Evolutionary conservation across 2,113 vertebrate species (phyloP).

Genomic region (Piprites chloris): DNA sequence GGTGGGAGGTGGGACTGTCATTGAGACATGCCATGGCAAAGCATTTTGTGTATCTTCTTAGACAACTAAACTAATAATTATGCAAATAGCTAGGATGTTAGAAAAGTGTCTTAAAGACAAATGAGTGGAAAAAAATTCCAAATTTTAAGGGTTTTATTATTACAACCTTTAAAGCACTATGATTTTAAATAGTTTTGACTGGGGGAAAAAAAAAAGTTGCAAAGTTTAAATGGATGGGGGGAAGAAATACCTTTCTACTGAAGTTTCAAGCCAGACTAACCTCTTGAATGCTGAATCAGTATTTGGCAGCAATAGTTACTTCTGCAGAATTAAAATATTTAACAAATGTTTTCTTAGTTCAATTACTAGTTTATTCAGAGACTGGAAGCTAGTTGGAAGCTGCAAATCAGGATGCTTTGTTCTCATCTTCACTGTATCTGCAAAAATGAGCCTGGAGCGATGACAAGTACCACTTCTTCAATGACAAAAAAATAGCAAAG

Average conservation of each 20-base stretch:
- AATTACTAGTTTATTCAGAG: background rate
- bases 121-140: background rate
- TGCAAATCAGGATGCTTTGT: background rate
- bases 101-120: background rate
- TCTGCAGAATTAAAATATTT: background rate
- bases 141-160: background rate
- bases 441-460: background rate
- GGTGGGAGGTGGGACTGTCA: background rate
- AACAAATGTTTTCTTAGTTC: background rate
- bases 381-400: background rate
- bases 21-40: background rate
- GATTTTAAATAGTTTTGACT: background rate
- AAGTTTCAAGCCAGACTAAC: background rate
- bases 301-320: background rate
- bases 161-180: background rate
- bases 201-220: background rate
- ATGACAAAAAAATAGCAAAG: background rate
- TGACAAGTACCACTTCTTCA: background rate
- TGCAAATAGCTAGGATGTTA: background rate
- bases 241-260: background rate
- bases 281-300: background rate
- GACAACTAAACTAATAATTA: background rate
- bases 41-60: background rate
- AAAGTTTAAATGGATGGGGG: background rate
- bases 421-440: background rate